Evolutionary conservation across 1,140 invertebrate genomes (phyloP), one percentile per base, ranked within the genome.

Genomic region (Archivesica marissinica): DNA sequence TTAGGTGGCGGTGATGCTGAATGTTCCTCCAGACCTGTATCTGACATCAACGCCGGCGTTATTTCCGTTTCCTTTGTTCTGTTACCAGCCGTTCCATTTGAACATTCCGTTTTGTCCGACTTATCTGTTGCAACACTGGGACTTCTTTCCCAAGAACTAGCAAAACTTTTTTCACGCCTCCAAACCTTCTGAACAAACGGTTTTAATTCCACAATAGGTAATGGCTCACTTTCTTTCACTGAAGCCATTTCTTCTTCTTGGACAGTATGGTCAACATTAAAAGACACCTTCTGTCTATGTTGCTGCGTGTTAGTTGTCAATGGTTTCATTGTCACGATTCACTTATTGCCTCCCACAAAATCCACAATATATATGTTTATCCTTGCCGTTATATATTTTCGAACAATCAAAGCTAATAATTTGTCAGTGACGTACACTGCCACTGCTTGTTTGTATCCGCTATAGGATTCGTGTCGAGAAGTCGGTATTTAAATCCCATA

Each of bases 171-270:
- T 39, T 89, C 88, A 33, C 88, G 47, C 30, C 88, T 68, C 88
- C 88, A 89, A 56, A 89, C 88, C 81, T 89, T 87, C 66, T 87
- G 86, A 17, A 89, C 88, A 66, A 89, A 89, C 0, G 88, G 88
- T 82, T 89, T 89, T 50, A 89, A 52, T 72, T 89, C 88, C 25
- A 89, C 88, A 41, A 89, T 89, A 25, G 88, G 88, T 54, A 89
- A 66, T 0, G 88, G 87, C 38, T 89, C 88, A 11, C 66, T 82
- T 2, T 82, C 68, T 25, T 61, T 75, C 25, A 38, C 35, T 3
- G 23, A 30, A 0, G 23, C 33, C 77, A 64, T 68, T 30, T 77
- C 39, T 35, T 56, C 56, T 47, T 23, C 56, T 23, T 50, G n/a
- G 3, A 11, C n/a, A 17, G 41, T n/a, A 2, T 38, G 9, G 13